These are phyloP conservation scores for Eulemur coronatus DNA, from an alignment of 2,797 vertebrate species.

Conservation along the genomic window DNA sequence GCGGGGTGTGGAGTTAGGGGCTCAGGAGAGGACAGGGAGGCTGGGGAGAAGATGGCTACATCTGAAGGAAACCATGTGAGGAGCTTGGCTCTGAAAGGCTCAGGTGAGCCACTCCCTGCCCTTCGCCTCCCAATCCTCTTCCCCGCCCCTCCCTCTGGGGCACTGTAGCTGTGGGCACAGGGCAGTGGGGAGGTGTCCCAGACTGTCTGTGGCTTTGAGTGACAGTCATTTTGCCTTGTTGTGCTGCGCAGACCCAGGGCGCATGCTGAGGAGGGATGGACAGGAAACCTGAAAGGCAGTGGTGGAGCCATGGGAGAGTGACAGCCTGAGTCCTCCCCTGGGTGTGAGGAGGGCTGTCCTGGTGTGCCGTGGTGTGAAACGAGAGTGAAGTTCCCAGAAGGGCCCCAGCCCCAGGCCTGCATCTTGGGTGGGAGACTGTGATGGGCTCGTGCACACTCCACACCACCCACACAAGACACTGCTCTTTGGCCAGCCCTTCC, in stretches of 20 bases:
- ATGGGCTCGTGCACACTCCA: slow-evolving; percentile 67
- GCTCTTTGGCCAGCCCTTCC: slow-evolving; percentile 86
- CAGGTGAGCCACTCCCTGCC: background rate
- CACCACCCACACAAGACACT: slow-evolving; percentile 85
- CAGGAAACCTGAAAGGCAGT: background rate
- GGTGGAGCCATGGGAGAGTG: background rate
- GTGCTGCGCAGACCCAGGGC: background rate
- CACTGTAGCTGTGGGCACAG: background rate
- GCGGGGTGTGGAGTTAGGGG: background rate
- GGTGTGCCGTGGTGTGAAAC: background rate
- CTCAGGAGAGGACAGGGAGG: background rate
- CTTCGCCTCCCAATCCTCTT: background rate
- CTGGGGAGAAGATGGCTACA: background rate
- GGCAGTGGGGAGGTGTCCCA: background rate
- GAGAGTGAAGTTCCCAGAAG: background rate
- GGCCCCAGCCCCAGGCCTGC: slow-evolving; percentile 28
- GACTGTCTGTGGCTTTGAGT: background rate
- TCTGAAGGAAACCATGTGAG: background rate
- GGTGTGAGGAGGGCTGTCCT: background rate
- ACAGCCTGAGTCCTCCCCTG: background rate
- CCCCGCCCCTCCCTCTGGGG: background rate
- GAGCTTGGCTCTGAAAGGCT: background rate
- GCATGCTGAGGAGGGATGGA: background rate
- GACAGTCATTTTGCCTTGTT: background rate
- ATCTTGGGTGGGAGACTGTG: background rate